These are phyloP conservation scores for Syndactyla subalaris DNA, from an alignment of 2,797 vertebrate genomes.

Conservation along the genomic window DNA sequence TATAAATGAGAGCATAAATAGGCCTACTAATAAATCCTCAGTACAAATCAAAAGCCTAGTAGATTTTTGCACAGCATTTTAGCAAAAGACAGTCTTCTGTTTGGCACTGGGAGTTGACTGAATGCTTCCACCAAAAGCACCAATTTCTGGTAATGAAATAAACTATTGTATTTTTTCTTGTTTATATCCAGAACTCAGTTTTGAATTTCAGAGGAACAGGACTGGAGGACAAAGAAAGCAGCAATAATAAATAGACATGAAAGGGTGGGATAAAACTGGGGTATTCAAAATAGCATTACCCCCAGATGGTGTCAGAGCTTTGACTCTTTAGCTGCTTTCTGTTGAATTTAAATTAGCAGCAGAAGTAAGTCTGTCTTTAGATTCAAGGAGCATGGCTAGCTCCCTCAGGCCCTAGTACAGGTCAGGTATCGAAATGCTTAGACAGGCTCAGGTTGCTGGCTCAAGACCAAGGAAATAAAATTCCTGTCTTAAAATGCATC, in stretches of 20 bases:
- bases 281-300: neutral
- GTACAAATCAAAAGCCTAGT: neutral
- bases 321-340: neutral
- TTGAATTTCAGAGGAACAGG: neutral
- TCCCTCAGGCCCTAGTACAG: neutral
- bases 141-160: neutral
- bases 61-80: neutral
- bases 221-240: neutral
- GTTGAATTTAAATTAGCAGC: neutral
- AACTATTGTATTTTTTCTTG: neutral
- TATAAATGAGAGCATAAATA: neutral
- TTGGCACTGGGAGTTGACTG: neutral
- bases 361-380: neutral
- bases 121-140: neutral
- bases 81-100: neutral
- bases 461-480: conserved; percentile 7
- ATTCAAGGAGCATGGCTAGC: neutral
- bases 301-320: neutral
- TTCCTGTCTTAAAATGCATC: neutral
- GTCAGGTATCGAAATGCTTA: neutral
- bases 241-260: neutral
- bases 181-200: neutral
- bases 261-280: neutral
- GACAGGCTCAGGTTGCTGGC: neutral
- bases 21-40: neutral